Evolutionary conservation across 35 echinoderm and acorn worm genomes (phyloP).

Genomic region (Apostichopus parvimensis): DNA sequence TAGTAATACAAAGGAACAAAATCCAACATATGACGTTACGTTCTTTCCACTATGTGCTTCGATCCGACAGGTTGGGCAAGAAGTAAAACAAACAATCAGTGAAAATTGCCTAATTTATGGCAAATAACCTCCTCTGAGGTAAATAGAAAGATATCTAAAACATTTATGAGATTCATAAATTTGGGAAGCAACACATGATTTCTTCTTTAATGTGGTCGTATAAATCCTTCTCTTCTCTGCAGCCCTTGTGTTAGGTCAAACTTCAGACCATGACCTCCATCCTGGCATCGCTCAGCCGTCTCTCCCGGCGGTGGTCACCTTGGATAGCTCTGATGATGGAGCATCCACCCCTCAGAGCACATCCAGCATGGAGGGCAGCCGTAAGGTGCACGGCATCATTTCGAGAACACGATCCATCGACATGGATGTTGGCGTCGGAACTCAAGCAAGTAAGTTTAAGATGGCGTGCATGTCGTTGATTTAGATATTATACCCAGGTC

Average conservation of each 20-base stretch:
- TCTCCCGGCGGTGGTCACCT: conserved; percentile 26
- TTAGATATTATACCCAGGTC: too few species aligned
- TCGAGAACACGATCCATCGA: conserved; percentile 57
- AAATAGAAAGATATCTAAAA: too few species aligned
- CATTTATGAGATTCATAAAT: too few species aligned
- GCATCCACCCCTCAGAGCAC: conserved; percentile 31
- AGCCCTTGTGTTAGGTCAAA: conserved; percentile 43
- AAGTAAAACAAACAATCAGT: too few species aligned
- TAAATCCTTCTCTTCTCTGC: not conserved
- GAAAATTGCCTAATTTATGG: too few species aligned
- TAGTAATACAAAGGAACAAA: too few species aligned
- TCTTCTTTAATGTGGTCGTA: not conserved
- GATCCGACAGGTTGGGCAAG: too few species aligned
- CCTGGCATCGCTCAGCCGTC: not conserved
- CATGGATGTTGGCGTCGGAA: not conserved
- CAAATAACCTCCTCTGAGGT: too few species aligned
- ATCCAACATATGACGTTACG: too few species aligned
- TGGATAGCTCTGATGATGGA: conserved; percentile 5
- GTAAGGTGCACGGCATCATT: conserved; percentile 47
- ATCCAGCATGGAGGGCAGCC: conserved; percentile 12
- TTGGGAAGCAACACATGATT: too few species aligned
- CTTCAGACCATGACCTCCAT: not conserved
- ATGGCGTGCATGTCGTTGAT: too few species aligned
- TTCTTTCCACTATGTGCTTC: too few species aligned
- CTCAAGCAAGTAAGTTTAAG: conserved; percentile 12